Base-by-base conservation (phyloP, 2,888 invertebrate species). In the Athalia rosae region DNA sequence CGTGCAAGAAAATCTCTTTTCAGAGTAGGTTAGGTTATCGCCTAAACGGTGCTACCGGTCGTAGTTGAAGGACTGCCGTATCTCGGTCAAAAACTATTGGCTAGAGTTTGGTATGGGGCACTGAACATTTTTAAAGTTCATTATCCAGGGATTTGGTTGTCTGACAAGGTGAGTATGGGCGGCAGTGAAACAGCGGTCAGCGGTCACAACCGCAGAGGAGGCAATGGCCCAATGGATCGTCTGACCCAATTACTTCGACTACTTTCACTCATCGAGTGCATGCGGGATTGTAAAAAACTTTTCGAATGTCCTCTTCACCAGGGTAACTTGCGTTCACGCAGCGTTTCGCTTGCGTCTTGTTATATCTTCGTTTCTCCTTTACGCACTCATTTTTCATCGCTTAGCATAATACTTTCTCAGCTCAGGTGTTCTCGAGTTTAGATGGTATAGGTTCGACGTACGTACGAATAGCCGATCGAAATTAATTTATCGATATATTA, bases 211-310 rank as follows among this genome's bases (percentile, higher is more conserved):
- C 62, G 41, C 28, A 28, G 28, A 28, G 28, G 76, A 69, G 80
- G 66, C 77, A 78, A 77, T 79, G 78, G 77, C 78, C 76, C 81
- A 81, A 76, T 79, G 78, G 78, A 79, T 28, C 28, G 82, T 79
- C 71, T 83, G 82, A 82, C 83, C 83, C 81, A 83, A 82, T 82
- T 83, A 76, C 48, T 59, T 63, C 71, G 80, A 82, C 81, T 85
- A 87, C 86, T 86, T 85, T 87, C 85, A 87, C 87, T 87, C 83
- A 84, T 82, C 81, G 79, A 81, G 81, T 81, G 81, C 78, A 79
- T 48, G 50, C 41, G 59, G 15, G n/a, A 11, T 5, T 8, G 28
- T 13, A 59, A 58, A 56, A 43, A 71, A 58, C 9, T 15, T 47
- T 74, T 61, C 15, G 74, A 74, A 74, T 58, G 50, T 48, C 74